A percentile compares a stretch with the other conserved stretches of the same genome.
Evolutionary conservation across 2,888 invertebrate genomes (phyloP).

Genomic region (Empis stercorea): DNA sequence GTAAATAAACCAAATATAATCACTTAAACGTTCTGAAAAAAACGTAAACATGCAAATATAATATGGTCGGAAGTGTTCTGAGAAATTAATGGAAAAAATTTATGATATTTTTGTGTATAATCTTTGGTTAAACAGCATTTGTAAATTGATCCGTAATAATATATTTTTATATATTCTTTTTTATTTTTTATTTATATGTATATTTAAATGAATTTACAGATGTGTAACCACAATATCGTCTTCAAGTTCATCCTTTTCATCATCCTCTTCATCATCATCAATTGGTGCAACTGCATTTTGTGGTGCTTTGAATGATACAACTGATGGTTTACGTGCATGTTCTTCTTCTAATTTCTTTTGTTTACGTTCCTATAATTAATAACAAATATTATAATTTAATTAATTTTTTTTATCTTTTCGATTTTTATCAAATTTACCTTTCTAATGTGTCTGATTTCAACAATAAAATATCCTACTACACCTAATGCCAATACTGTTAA

Average conservation of each 20-base stretch:
- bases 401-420: too few species aligned
- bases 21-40: too few species aligned
- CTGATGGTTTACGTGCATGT: conserved; percentile 22
- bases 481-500: conserved; percentile 63
- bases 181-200: too few species aligned
- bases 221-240: conserved; percentile 80
- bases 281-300: conserved; percentile 1
- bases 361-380: conserved; percentile 42
- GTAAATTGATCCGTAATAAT: not conserved
- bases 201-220: conserved; percentile 47
- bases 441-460: conserved; percentile 70
- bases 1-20: too few species aligned
- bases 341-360: conserved; percentile 57
- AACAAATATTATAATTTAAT: not conserved
- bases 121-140: too few species aligned
- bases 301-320: conserved; percentile 43
- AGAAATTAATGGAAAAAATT: too few species aligned
- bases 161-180: not conserved
- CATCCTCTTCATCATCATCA: conserved; percentile 58
- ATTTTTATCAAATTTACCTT: conserved; percentile 42
- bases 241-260: conserved; percentile 76
- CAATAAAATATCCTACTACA: conserved; percentile 62
- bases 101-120: too few species aligned
- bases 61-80: too few species aligned
- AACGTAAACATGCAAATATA: too few species aligned